Evolutionary conservation across 1,140 invertebrate species (phyloP).

Genomic region (Macrobrachium nipponense): DNA sequence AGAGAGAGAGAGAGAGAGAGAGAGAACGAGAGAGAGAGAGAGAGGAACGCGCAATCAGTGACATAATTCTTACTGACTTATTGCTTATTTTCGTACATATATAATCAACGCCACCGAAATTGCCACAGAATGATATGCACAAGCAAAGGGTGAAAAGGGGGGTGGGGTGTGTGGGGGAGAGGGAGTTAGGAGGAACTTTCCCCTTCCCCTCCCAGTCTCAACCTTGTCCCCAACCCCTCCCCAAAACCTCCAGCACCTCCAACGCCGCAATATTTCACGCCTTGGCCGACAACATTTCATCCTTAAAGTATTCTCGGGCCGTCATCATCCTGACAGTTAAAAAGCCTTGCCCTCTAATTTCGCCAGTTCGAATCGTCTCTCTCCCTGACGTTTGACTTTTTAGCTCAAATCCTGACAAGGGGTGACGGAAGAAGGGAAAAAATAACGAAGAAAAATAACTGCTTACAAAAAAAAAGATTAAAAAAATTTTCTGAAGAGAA

Average conservation of each 20-base stretch:
- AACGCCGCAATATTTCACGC: neutral
- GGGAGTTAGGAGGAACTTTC: neutral
- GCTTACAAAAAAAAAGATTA: too few species aligned
- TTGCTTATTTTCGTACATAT: too few species aligned
- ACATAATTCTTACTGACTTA: neutral
- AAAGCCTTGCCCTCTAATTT: neutral
- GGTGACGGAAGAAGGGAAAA: too few species aligned
- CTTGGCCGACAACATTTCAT: neutral
- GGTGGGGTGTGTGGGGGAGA: too few species aligned
- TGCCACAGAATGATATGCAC: neutral
- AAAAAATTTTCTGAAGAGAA: too few species aligned
- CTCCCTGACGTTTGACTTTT: too few species aligned
- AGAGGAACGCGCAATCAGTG: neutral
- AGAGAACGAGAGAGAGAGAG: neutral
- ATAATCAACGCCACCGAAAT: neutral
- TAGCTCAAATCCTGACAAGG: too few species aligned
- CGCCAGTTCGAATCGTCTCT: too few species aligned
- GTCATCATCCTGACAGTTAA: neutral
- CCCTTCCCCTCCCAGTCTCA: neutral
- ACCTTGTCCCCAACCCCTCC: neutral
- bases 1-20: constrained; percentile 16
- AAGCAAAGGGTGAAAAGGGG: neutral
- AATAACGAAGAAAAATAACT: too few species aligned
- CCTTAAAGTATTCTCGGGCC: neutral
- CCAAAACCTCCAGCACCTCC: neutral